Base-by-base conservation (phyloP, 2,888 invertebrate genomes). In the Belgica antarctica region DNA sequence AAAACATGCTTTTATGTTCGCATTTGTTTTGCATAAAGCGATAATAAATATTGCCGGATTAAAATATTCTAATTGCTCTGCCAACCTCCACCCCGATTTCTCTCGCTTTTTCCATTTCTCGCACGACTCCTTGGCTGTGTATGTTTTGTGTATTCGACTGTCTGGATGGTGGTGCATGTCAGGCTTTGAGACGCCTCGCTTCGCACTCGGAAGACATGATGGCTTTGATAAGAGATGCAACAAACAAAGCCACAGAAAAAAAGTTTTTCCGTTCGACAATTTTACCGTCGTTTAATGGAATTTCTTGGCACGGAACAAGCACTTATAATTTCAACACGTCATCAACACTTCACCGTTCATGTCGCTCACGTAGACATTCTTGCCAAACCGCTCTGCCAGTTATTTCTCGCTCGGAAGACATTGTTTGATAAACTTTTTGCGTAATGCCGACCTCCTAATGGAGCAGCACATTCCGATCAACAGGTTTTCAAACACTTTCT, bases 51-150 rank as follows among this genome's bases (percentile, higher is more conserved):
- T 22, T 27, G 7, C n/a, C 15, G 17, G 27, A 59, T 59, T 59
- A n/a, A 59, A 59, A 59, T 59, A 59, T 59, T 59, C 59, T 59
- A 59, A 59, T 59, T 59, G 59, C 10, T 22, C 10, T 59, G 52
- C 52, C 52, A 52, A 12, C 52, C 19, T 52, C 52, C 41, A 41
- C 41, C 41, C 10, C 41, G 2, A 41, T n/a, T 10, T 4, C 10
- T 31, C 4, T 41, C 10, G 41, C 41, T 41, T 4, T 41, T n/a
- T n/a, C n/a, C n/a, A n/a, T n/a, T n/a, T n/a, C n/a, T n/a, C n/a
- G n/a, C n/a, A n/a, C n/a, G n/a, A n/a, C n/a, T n/a, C 7, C 34
- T 31, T 31, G 8, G 52, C 52, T 52, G 52, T 52, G 22, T 41
- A 22, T n/a, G 52, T 52, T 52, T 52, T 41, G 41, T 5, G 41